Conservation (phyloP, 2,888 invertebrate genomes). For the Octonoba sinensis region DNA sequence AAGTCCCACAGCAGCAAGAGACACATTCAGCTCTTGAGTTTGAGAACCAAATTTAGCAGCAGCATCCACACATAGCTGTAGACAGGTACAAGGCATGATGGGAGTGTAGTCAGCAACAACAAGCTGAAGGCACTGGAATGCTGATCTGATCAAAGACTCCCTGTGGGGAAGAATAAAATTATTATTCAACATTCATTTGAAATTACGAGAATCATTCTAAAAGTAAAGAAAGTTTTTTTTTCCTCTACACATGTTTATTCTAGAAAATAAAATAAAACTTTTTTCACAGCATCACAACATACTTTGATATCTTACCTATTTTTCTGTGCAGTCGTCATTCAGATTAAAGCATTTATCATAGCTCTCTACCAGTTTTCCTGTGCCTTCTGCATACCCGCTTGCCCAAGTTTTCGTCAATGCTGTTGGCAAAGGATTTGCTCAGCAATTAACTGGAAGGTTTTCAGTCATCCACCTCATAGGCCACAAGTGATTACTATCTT, state of each 20-base stretch:
- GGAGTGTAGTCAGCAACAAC: slow-evolving; percentile 95
- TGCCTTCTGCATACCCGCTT: too few species aligned
- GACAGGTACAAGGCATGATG: slow-evolving; percentile 90
- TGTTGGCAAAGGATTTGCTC: too few species aligned
- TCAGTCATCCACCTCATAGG: too few species aligned
- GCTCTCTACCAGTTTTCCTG: too few species aligned
- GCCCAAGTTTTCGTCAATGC: too few species aligned
- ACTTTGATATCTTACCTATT: background rate
- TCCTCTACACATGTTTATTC: too few species aligned
- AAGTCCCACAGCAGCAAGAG: slow-evolving; percentile 94
- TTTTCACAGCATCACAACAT: background rate
- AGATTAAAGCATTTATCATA: too few species aligned
- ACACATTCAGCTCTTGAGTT: slow-evolving; percentile 95
- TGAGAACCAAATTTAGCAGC: slow-evolving; percentile 97
- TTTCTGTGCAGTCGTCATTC: too few species aligned
- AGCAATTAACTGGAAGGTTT: too few species aligned
- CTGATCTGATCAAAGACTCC: slow-evolving; percentile 90
- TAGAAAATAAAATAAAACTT: background rate
- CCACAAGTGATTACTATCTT: too few species aligned
- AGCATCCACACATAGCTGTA: slow-evolving; percentile 90
- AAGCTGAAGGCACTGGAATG: slow-evolving; percentile 95
- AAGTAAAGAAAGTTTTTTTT: slow-evolving; percentile 7
- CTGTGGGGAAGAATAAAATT: slow-evolving; percentile 72
- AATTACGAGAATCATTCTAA: slow-evolving; percentile 26
- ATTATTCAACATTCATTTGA: too few species aligned